phyloP scores from a whole-genome alignment of 2,888 invertebrate species.

The Merodon equestris region DNA sequence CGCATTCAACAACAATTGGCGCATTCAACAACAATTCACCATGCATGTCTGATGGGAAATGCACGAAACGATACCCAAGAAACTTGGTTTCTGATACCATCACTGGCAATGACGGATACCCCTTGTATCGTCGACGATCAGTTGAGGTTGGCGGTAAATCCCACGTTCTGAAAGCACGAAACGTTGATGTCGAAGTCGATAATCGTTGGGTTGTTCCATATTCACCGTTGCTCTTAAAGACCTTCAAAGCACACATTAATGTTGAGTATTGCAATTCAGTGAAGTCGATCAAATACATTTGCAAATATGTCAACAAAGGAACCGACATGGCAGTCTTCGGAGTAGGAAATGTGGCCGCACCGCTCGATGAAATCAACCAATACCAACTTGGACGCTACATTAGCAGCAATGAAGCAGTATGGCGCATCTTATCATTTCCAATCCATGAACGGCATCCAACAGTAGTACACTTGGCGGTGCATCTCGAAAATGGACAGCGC shows the following conservation, averaged over 20 bases:
- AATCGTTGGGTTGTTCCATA: not conserved
- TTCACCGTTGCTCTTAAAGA: not conserved
- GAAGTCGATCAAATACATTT: too few species aligned
- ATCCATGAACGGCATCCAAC: constrained; percentile 69
- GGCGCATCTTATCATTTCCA: constrained; percentile 66
- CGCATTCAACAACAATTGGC: too few species aligned
- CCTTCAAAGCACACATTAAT: too few species aligned
- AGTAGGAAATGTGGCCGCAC: constrained; percentile 27
- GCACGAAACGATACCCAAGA: constrained; percentile 46
- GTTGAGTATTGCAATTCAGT: too few species aligned
- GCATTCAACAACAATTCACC: constrained; percentile 51
- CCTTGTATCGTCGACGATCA: too few species aligned
- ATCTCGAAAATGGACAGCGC: too few species aligned
- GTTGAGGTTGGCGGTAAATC: too few species aligned
- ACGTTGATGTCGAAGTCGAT: too few species aligned
- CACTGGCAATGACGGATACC: not conserved
- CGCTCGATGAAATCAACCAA: constrained; percentile 31
- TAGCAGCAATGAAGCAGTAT: constrained; percentile 70
- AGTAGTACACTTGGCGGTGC: too few species aligned
- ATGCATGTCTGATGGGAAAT: constrained; percentile 45
- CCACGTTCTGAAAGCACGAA: too few species aligned
- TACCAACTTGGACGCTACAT: constrained; percentile 68
- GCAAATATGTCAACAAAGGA: too few species aligned
- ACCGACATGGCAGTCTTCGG: constrained; percentile 38
- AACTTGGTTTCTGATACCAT: constrained; percentile 35